Conservation (phyloP, 1,140 invertebrate species). For the Caenorhabditis tropicalis region DNA sequence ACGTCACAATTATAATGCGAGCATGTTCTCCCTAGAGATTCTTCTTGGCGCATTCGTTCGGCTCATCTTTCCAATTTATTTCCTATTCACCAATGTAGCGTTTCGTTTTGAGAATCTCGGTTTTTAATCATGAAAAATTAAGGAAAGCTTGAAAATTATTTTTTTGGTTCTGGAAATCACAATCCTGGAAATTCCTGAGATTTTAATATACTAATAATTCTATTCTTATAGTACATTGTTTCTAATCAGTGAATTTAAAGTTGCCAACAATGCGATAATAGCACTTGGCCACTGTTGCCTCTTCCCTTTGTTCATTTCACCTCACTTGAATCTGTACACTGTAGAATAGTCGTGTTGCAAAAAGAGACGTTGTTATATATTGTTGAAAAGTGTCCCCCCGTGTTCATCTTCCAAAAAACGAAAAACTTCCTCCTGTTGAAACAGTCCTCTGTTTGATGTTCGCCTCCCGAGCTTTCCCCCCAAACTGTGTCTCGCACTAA, state of each 20-base stretch:
- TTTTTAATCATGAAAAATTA: no score
- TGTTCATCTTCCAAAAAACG: neutral
- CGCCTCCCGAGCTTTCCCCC: constrained; percentile 1
- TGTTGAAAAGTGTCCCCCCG: neutral
- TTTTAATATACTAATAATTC: no score
- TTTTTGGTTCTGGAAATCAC: no score
- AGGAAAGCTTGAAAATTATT: no score
- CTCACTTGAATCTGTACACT: neutral
- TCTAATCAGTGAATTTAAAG: constrained; percentile 7
- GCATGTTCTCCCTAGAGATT: constrained; percentile 34
- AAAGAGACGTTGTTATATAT: neutral
- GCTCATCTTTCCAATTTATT: constrained; percentile 38
- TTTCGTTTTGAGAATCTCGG: no score
- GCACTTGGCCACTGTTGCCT: neutral
- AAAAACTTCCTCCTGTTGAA: constrained; percentile 27
- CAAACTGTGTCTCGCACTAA: constrained; percentile 21
- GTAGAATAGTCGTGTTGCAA: constrained; percentile 19
- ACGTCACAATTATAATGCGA: constrained; percentile 41
- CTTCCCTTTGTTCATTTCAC: neutral
- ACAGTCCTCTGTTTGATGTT: constrained; percentile 31
- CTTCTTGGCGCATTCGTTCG: constrained; percentile 1
- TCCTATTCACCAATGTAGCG: neutral
- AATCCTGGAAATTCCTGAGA: no score
- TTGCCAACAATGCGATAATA: neutral
- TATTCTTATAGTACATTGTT: neutral